Evolutionary conservation across 1,140 invertebrate genomes (phyloP).

Genomic region (Formica exsecta): DNA sequence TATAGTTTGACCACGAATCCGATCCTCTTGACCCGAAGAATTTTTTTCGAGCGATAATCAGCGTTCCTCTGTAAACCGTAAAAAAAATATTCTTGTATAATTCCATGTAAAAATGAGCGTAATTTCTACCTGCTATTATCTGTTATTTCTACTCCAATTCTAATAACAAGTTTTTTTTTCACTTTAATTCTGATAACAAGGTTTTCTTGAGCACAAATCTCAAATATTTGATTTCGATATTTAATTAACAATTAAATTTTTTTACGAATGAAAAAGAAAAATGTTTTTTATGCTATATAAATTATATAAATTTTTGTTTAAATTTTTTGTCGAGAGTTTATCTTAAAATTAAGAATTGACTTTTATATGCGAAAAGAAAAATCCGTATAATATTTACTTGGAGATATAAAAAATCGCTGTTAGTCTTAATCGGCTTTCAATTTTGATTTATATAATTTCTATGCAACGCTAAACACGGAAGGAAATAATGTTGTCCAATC

Average conservation of each 20-base stretch:
- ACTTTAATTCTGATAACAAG: background rate
- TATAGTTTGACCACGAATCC: slow-evolving; percentile 16
- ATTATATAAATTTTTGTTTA: background rate
- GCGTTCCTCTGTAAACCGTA: background rate
- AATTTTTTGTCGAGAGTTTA: background rate
- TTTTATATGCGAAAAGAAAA: slow-evolving; percentile 3
- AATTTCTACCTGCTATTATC: slow-evolving; percentile 6
- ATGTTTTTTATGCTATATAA: background rate
- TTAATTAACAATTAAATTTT: background rate
- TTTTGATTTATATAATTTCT: slow-evolving; percentile 56
- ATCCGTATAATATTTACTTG: background rate
- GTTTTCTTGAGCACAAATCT: background rate
- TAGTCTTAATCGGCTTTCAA: slow-evolving; percentile 14
- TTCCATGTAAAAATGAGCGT: background rate
- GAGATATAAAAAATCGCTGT: background rate
- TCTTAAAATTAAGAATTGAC: background rate
- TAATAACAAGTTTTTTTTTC: background rate
- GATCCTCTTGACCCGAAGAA: slow-evolving; percentile 11
- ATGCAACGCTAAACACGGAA: slow-evolving; percentile 41
- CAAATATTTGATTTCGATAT: background rate
- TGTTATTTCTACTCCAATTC: background rate
- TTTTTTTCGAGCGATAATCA: slow-evolving; percentile 38
- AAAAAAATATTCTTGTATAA: background rate
- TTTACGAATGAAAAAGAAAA: background rate
- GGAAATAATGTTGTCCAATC: slow-evolving; percentile 1